A percentile compares a stretch with the other conserved stretches of the same genome.
phyloP scores from a whole-genome alignment of 2,113 vertebrate genomes.

The Oncorhynchus masou region DNA sequence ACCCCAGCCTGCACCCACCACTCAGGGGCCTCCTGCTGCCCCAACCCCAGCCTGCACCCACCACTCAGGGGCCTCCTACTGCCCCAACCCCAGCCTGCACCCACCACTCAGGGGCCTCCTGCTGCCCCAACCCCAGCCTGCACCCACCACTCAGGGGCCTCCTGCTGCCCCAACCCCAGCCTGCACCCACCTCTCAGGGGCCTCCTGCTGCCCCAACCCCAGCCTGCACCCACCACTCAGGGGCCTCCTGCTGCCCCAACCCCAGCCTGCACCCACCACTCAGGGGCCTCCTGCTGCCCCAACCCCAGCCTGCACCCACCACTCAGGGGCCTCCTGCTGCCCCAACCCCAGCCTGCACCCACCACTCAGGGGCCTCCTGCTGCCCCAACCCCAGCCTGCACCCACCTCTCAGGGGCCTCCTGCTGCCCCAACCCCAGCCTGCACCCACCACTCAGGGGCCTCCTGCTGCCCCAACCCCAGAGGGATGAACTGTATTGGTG shows the following conservation, averaged over 20 bases:
- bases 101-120: slow-evolving; percentile 14
- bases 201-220: neutral
- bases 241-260: neutral
- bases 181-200: neutral
- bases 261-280: neutral
- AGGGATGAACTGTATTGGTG: too few species aligned
- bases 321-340: slow-evolving; percentile 13
- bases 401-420: slow-evolving; percentile 15
- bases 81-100: neutral
- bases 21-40: neutral
- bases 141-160: neutral
- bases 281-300: neutral
- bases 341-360: neutral
- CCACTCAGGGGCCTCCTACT: neutral
- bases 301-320: neutral
- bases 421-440: neutral
- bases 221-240: neutral
- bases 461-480: neutral
- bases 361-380: slow-evolving; percentile 10
- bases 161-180: neutral
- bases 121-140: neutral
- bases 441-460: slow-evolving; percentile 13
- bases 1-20: neutral
- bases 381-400: neutral
- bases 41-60: neutral